These are phyloP conservation scores for Enteromius trimaculatus DNA, from an alignment of 2,797 vertebrate genomes.

Conservation along the genomic window DNA sequence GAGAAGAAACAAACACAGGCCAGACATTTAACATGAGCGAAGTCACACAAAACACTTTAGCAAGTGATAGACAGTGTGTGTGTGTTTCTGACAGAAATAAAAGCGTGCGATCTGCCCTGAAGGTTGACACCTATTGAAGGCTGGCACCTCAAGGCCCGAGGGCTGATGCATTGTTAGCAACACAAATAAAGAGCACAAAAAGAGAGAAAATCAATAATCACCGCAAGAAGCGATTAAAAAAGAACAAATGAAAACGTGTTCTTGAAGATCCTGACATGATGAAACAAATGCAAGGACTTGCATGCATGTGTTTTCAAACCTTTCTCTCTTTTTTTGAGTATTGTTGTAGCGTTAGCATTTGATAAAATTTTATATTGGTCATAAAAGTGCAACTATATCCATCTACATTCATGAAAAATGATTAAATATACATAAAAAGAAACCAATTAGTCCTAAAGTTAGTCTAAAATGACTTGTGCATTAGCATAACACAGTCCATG, in stretches of 20 bases:
- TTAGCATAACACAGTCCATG: too few relatives aligned
- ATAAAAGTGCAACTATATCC: too few relatives aligned
- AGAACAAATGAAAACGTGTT: not conserved
- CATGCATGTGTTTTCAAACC: too few relatives aligned
- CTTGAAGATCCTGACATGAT: not conserved
- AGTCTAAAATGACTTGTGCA: too few relatives aligned
- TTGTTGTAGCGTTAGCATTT: too few relatives aligned
- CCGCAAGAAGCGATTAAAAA: not conserved
- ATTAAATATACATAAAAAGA: too few relatives aligned
- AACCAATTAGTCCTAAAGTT: too few relatives aligned
- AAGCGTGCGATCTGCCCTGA: slow-evolving; percentile 55
- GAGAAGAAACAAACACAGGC: slow-evolving; percentile 53
- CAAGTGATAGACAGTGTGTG: not conserved
- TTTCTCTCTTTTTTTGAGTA: too few relatives aligned
- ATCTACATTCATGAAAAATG: too few relatives aligned
- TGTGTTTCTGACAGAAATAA: slow-evolving; percentile 15
- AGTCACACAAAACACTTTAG: not conserved
- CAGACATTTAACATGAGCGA: not conserved
- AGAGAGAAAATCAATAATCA: slow-evolving; percentile 25
- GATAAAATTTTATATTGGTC: too few relatives aligned
- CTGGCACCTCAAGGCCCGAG: slow-evolving; percentile 65
- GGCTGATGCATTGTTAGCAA: slow-evolving; percentile 53
- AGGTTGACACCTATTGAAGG: slow-evolving; percentile 61
- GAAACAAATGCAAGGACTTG: not conserved
- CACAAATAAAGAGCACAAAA: slow-evolving; percentile 11